Evolutionary conservation across 2,888 invertebrate species (phyloP).

Genomic region (Notodonta ziczac): DNA sequence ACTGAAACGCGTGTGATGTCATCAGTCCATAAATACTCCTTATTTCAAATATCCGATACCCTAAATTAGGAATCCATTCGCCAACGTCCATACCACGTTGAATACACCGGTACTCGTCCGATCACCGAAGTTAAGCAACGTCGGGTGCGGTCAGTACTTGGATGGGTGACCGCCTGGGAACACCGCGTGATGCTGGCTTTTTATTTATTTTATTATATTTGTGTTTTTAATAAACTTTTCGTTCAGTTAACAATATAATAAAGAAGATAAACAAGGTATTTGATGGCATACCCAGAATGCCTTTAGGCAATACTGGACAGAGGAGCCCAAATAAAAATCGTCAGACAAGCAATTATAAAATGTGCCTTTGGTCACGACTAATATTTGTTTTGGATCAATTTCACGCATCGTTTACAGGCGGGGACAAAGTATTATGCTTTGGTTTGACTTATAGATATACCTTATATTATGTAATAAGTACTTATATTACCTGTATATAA

Average conservation of each 20-base stretch:
- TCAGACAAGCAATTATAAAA: conserved; percentile 43
- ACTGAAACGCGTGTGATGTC: too few species aligned
- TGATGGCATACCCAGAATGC: conserved; percentile 10
- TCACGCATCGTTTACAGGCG: conserved; percentile 26
- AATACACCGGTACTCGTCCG: conserved; percentile 61
- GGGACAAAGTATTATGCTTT: conserved; percentile 12
- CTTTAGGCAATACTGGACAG: conserved; percentile 25
- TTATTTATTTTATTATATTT: conserved; percentile 18
- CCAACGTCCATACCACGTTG: conserved; percentile 7
- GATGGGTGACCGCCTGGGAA: conserved; percentile 67
- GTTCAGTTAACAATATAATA: too few species aligned
- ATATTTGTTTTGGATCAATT: conserved; percentile 35
- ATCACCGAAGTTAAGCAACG: conserved; percentile 69
- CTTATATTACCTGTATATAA: too few species aligned
- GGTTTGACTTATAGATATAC: conserved; percentile 2
- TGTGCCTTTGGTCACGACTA: conserved; percentile 34
- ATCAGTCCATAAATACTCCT: too few species aligned
- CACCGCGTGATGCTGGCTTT: conserved; percentile 58
- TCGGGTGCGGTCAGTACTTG: conserved; percentile 68
- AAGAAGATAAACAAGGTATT: conserved; percentile 15
- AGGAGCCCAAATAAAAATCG: conserved; percentile 31
- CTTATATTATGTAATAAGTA: too few species aligned
- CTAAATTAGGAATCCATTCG: not conserved
- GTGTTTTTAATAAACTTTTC: too few species aligned
- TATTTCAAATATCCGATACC: too few species aligned